These are phyloP conservation scores for Xylocopa sonorina DNA, from an alignment of 1,140 invertebrate species.

Conservation along the genomic window DNA sequence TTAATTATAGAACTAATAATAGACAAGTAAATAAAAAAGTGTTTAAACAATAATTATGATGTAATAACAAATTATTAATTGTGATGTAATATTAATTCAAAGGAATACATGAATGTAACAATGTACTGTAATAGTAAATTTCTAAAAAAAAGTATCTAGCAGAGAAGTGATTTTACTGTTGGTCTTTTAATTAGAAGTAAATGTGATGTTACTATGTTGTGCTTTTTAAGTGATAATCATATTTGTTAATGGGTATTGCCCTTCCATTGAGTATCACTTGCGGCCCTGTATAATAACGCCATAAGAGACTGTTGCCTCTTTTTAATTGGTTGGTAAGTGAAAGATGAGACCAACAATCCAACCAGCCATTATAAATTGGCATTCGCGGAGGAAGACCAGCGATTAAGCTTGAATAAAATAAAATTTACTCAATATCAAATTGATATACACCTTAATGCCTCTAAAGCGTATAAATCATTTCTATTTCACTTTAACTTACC, in stretches of 20 bases:
- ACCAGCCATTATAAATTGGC: slow-evolving; percentile 90
- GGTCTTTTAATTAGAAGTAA: slow-evolving; percentile 25
- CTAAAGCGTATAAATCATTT: not conserved
- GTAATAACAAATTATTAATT: not conserved
- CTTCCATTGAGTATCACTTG: slow-evolving; percentile 75
- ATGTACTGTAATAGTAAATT: slow-evolving; percentile 6
- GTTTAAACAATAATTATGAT: not conserved
- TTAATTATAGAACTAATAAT: not conserved
- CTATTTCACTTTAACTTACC: slow-evolving; percentile 78
- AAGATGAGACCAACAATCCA: slow-evolving; percentile 90
- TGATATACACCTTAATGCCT: not conserved
- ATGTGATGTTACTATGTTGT: slow-evolving; percentile 41
- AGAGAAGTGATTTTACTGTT: slow-evolving; percentile 37
- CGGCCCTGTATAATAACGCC: slow-evolving; percentile 90
- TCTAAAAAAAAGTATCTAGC: not conserved
- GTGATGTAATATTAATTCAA: slow-evolving; percentile 17
- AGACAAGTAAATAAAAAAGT: slow-evolving; percentile 8
- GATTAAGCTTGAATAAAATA: slow-evolving; percentile 83
- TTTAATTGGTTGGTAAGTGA: slow-evolving; percentile 88
- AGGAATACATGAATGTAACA: slow-evolving; percentile 25
- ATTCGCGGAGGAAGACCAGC: slow-evolving; percentile 91
- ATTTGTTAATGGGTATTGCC: slow-evolving; percentile 59
- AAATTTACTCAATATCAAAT: slow-evolving; percentile 46
- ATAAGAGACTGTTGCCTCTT: slow-evolving; percentile 91
- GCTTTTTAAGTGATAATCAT: slow-evolving; percentile 45